Percentiles rank a stretch among this genome's conserved stretches.
Evolutionary conservation across 1,140 invertebrate genomes (phyloP).

Genomic region (Olivierus martensii): DNA sequence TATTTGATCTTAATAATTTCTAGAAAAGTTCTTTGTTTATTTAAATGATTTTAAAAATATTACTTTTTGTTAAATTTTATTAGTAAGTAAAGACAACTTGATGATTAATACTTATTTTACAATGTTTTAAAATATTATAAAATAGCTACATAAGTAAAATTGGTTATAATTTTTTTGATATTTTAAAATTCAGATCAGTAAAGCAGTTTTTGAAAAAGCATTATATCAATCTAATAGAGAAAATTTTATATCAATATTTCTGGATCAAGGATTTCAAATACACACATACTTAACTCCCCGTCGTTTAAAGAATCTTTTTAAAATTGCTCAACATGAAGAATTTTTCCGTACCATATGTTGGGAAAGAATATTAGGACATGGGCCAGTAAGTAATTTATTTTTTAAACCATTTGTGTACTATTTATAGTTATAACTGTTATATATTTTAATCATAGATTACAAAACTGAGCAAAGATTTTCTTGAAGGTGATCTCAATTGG

Average conservation of each 20-base stretch:
- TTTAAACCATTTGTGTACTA: too few relatives aligned
- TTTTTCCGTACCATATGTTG: slow-evolving; percentile 31
- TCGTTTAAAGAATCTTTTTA: slow-evolving; percentile 27
- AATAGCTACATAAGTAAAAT: too few relatives aligned
- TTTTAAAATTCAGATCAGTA: slow-evolving; percentile 26
- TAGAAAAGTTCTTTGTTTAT: too few relatives aligned
- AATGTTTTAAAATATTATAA: too few relatives aligned
- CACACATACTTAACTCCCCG: slow-evolving; percentile 29
- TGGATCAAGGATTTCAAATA: slow-evolving; percentile 30
- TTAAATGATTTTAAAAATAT: too few relatives aligned
- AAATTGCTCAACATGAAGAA: slow-evolving; percentile 28
- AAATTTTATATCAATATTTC: slow-evolving; percentile 33
- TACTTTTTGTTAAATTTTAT: too few relatives aligned
- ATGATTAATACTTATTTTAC: too few relatives aligned
- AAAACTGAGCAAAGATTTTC: slow-evolving; percentile 13
- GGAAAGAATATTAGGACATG: slow-evolving; percentile 29
- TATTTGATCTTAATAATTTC: too few relatives aligned
- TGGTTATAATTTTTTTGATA: neutral
- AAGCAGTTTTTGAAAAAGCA: slow-evolving; percentile 31
- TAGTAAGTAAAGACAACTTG: too few relatives aligned
- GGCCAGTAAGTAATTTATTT: slow-evolving; percentile 12
- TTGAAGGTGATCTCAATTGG: slow-evolving; percentile 18
- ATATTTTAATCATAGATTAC: neutral
- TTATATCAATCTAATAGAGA: slow-evolving; percentile 28
- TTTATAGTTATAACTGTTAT: too few relatives aligned